Conservation (phyloP, 2,113 vertebrate species). For the Thunnus maccoyii region DNA sequence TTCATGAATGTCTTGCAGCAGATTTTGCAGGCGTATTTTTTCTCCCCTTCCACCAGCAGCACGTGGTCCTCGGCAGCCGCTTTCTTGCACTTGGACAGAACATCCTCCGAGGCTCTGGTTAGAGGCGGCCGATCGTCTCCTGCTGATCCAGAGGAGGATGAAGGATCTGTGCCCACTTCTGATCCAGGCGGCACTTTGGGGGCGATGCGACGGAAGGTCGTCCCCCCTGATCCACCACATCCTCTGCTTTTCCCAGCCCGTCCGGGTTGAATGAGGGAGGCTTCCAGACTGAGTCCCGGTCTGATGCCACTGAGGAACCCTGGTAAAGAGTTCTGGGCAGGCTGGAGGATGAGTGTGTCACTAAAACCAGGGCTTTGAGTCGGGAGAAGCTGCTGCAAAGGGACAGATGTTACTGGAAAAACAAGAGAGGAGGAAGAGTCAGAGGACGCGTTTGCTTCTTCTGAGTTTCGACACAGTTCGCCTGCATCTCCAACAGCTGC, state of each 20-base stretch:
- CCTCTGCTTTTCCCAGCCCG: conserved; percentile 73
- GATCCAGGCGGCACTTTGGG: conserved; percentile 87
- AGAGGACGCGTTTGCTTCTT: conserved; percentile 78
- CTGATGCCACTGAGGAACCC: conserved; percentile 76
- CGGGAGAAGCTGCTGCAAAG: conserved; percentile 78
- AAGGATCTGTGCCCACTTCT: conserved; percentile 65
- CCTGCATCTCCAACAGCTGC: conserved; percentile 79
- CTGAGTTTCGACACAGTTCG: conserved; percentile 81
- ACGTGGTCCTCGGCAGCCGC: conserved; percentile 96
- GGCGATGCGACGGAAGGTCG: conserved; percentile 93
- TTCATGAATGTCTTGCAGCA: conserved; percentile 98
- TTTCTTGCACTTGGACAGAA: conserved; percentile 97
- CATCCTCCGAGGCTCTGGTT: conserved; percentile 93
- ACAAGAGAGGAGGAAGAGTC: conserved; percentile 78
- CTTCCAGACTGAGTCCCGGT: conserved; percentile 87
- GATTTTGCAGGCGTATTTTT: conserved; percentile 97
- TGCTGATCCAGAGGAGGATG: conserved; percentile 70
- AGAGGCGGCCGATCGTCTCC: conserved; percentile 82
- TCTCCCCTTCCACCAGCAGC: conserved; percentile 94
- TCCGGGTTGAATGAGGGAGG: conserved; percentile 82
- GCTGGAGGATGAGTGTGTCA: conserved; percentile 91
- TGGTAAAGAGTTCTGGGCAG: conserved; percentile 84
- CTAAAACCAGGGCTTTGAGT: conserved; percentile 87
- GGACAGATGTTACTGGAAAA: conserved; percentile 68
- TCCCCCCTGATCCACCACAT: conserved; percentile 67